These are phyloP conservation scores for Heloderma charlesbogerti DNA, from an alignment of 2,113 vertebrate species.

Conservation along the genomic window DNA sequence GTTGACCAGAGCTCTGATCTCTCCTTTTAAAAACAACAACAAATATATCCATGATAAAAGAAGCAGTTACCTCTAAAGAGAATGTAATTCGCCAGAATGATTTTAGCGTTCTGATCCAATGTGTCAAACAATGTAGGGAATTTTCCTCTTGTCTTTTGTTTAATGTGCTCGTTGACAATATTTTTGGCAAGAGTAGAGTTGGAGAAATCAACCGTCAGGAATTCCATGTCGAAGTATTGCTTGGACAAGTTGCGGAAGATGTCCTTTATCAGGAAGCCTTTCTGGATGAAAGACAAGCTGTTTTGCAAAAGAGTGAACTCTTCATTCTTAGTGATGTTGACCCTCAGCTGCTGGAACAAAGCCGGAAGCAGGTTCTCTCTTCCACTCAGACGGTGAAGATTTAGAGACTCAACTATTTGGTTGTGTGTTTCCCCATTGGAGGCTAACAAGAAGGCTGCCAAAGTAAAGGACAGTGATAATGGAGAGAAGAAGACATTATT, in stretches of 20 bases:
- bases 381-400: conserved; percentile 73
- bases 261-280: conserved; percentile 75
- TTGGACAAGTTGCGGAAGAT: conserved; percentile 81
- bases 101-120: conserved; percentile 75
- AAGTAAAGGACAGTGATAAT: conserved; percentile 81
- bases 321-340: conserved; percentile 79
- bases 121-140: conserved; percentile 80
- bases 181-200: conserved; percentile 72
- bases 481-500: conserved; percentile 91
- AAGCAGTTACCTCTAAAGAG: conserved; percentile 85
- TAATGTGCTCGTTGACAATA: conserved; percentile 84
- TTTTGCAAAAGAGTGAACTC: conserved; percentile 79
- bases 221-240: conserved; percentile 83
- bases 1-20: not conserved
- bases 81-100: conserved; percentile 87
- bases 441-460: conserved; percentile 81
- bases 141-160: conserved; percentile 77
- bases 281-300: conserved; percentile 82
- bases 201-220: conserved; percentile 80
- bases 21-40: conserved; percentile 1
- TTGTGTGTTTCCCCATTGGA: conserved; percentile 76
- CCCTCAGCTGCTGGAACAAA: conserved; percentile 82
- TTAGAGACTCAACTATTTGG: conserved; percentile 81
- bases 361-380: conserved; percentile 72
- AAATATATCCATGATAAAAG: conserved; percentile 5